Evolutionary conservation across 2,797 vertebrate species (phyloP).

Genomic region (Sebastes minor): DNA sequence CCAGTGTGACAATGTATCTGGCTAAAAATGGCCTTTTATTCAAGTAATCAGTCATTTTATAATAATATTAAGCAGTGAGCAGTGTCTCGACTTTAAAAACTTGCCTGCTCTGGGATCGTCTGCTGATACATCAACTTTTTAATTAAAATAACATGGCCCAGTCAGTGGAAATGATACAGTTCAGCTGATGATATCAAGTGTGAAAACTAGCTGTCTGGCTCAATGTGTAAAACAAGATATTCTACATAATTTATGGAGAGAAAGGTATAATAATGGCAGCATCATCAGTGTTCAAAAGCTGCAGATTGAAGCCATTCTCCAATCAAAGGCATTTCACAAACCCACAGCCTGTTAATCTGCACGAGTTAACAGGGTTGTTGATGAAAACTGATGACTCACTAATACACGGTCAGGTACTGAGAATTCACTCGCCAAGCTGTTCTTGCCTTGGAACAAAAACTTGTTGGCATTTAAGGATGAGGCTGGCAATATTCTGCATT

Average conservation of each 20-base stretch:
- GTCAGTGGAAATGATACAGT: neutral
- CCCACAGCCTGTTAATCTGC: neutral
- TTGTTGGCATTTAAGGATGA: neutral
- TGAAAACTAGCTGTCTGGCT: neutral
- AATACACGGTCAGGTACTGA: neutral
- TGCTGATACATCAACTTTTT: constrained; percentile 10
- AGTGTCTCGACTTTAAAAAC: constrained; percentile 13
- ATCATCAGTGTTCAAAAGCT: neutral
- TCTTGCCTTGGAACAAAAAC: neutral
- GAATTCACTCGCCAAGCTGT: neutral
- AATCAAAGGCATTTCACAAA: neutral
- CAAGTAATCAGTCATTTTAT: neutral
- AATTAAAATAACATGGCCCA: constrained; percentile 30
- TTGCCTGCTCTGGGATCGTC: constrained; percentile 4
- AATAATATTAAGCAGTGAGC: neutral
- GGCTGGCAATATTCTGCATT: neutral
- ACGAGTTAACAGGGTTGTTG: neutral
- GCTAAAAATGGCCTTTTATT: constrained; percentile 6
- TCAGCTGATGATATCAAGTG: neutral
- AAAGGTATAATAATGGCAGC: neutral
- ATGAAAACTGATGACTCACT: neutral
- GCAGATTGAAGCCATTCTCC: neutral
- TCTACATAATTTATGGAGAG: neutral
- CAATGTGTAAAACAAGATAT: neutral
- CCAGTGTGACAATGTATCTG: neutral